Percentiles rank a stretch among this genome's conserved stretches.
Evolutionary conservation across 2,888 invertebrate genomes (phyloP).

Genomic region (Zelleria hepariella): DNA sequence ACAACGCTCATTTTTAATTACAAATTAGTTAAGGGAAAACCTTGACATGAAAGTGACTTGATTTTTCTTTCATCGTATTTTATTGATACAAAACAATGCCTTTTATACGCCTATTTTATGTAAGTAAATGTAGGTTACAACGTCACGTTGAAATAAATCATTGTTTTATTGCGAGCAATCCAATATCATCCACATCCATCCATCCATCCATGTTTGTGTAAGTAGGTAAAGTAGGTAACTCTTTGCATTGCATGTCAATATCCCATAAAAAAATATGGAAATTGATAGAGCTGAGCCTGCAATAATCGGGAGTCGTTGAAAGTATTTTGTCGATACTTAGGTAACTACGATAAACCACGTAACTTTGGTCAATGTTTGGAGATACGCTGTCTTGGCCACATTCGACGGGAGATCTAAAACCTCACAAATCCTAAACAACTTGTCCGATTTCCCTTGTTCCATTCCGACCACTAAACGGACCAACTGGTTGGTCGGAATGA

Average conservation of each 20-base stretch:
- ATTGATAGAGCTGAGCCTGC: not conserved
- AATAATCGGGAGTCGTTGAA: not conserved
- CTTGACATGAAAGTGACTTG: not conserved
- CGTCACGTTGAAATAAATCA: not conserved
- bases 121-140: not conserved
- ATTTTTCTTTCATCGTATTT: not conserved
- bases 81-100: not conserved
- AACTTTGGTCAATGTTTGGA: no score
- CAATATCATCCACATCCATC: no score
- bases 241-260: not conserved
- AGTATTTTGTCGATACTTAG: not conserved
- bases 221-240: no score
- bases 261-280: not conserved
- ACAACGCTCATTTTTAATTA: not conserved
- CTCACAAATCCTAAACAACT: no score
- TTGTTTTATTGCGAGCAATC: not conserved
- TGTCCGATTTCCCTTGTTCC: no score
- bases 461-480: no score
- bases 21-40: not conserved
- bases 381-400: no score
- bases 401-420: no score
- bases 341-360: not conserved
- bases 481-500: no score
- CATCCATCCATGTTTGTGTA: not conserved
- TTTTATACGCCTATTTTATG: not conserved